Percentiles rank a stretch among this genome's conserved stretches.
Evolutionary conservation across 2,797 vertebrate species (phyloP).

Genomic region (Helicolenus hilgendorfi): DNA sequence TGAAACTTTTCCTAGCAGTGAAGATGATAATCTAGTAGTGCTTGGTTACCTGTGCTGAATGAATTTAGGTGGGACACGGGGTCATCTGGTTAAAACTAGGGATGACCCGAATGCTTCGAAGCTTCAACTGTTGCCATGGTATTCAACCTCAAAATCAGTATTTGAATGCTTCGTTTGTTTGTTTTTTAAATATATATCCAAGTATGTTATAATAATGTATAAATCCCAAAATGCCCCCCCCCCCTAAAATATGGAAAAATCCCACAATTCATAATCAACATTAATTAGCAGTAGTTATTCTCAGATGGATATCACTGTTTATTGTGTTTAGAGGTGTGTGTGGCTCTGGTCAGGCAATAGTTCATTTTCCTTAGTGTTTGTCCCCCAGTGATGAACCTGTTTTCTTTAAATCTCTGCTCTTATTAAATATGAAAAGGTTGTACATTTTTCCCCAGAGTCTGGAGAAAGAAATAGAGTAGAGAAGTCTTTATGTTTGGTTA

Average conservation of each 20-base stretch:
- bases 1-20: not conserved
- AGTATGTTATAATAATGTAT: too few relatives aligned
- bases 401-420: not conserved
- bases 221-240: too few relatives aligned
- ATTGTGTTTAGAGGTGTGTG: too few relatives aligned
- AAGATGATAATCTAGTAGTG: not conserved
- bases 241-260: too few relatives aligned
- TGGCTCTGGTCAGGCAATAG: not conserved
- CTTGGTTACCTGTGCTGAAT: not conserved
- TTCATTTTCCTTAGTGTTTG: not conserved
- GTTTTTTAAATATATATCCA: too few relatives aligned
- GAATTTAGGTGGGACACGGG: not conserved
- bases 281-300: too few relatives aligned
- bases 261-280: too few relatives aligned
- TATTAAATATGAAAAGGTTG: not conserved
- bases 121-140: too few relatives aligned
- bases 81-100: not conserved
- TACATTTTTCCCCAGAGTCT: not conserved
- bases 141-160: too few relatives aligned
- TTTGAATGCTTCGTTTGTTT: too few relatives aligned
- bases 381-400: not conserved
- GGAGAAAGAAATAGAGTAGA: not conserved
- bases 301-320: too few relatives aligned
- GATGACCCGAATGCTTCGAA: too few relatives aligned
- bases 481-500: not conserved